Evolutionary conservation across 2,888 invertebrate genomes (phyloP).

Genomic region (Eupithecia subumbrata): DNA sequence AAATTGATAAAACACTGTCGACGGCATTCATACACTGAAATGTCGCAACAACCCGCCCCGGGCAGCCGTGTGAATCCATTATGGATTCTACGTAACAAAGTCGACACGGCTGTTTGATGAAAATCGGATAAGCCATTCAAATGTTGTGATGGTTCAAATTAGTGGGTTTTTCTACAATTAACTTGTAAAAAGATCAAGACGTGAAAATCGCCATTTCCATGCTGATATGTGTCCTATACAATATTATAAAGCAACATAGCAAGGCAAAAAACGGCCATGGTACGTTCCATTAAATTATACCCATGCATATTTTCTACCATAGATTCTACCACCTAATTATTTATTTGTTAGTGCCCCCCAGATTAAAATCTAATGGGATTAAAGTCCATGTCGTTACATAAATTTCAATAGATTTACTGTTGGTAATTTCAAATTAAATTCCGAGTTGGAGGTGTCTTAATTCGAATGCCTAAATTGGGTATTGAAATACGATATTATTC

Average conservation of each 20-base stretch:
- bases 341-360: slow-evolving; percentile 52
- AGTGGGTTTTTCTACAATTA: no score
- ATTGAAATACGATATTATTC: slow-evolving; percentile 24
- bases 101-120: no score
- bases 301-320: neutral
- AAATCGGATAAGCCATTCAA: neutral
- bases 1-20: neutral
- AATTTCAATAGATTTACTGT: slow-evolving; percentile 48
- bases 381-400: slow-evolving; percentile 44
- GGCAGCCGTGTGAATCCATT: no score
- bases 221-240: neutral
- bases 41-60: neutral
- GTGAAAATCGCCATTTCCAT: neutral
- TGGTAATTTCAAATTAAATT: slow-evolving; percentile 33
- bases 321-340: slow-evolving; percentile 34
- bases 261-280: neutral
- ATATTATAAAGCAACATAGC: neutral
- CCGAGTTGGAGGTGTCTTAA: slow-evolving; percentile 26
- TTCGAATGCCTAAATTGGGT: slow-evolving; percentile 28
- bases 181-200: no score
- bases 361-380: slow-evolving; percentile 55
- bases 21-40: neutral
- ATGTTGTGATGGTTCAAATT: no score
- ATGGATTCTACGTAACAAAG: no score
- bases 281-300: neutral